A percentile compares a stretch with the other conserved stretches of the same genome.
phyloP scores from a whole-genome alignment of 2,797 vertebrate species.

The Pterois miles region DNA sequence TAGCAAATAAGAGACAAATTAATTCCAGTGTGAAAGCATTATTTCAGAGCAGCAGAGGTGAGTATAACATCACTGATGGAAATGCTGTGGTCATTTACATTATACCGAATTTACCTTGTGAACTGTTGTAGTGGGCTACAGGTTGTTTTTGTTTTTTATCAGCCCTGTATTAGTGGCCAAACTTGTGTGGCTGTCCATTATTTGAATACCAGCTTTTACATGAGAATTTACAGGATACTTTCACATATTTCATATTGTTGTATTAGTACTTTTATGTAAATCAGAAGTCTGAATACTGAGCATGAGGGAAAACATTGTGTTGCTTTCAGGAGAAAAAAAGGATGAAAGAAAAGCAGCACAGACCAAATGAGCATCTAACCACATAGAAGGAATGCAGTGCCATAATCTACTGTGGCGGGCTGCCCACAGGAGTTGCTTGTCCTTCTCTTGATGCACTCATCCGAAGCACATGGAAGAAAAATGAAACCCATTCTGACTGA shows the following conservation, averaged over 20 bases:
- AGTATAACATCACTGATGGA: not conserved
- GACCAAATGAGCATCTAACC: constrained; percentile 8
- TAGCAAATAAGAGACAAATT: not conserved
- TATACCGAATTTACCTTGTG: no score
- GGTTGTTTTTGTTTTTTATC: not conserved
- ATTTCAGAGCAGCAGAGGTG: not conserved
- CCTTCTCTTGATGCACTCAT: constrained; percentile 26
- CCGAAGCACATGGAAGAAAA: constrained; percentile 22
- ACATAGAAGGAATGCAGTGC: not conserved
- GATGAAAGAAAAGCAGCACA: constrained; percentile 9
- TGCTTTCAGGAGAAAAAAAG: not conserved
- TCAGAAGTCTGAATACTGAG: not conserved
- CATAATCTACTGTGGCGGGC: not conserved
- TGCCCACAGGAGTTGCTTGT: constrained; percentile 29
- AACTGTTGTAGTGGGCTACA: not conserved
- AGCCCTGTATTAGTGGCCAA: not conserved
- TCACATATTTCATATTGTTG: no score
- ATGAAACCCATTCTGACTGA: constrained; percentile 31
- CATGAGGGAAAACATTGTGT: not conserved
- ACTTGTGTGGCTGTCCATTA: not conserved
- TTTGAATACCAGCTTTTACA: not conserved
- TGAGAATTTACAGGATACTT: not conserved
- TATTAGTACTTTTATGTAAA: not conserved
- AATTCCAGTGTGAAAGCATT: not conserved
- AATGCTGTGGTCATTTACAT: not conserved